Evolutionary conservation across 2,113 vertebrate genomes (phyloP).

Genomic region (Hippotragus niger): DNA sequence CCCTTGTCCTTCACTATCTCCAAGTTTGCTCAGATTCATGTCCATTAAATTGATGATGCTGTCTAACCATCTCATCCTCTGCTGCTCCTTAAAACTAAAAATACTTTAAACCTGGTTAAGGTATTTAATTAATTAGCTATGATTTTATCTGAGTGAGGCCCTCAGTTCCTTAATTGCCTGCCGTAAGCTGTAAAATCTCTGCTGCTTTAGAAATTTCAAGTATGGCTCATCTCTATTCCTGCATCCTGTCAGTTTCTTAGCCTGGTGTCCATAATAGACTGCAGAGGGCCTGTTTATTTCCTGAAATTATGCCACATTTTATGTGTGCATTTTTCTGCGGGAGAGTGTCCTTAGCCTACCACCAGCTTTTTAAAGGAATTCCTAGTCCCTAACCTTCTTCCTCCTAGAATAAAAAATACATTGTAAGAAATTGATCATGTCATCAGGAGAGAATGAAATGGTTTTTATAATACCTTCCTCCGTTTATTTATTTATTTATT

Average conservation of each 20-base stretch:
- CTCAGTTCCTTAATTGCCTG: neutral
- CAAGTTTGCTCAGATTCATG: neutral
- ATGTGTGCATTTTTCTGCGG: neutral
- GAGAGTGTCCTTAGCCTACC: neutral
- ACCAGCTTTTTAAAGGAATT: neutral
- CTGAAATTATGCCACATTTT: neutral
- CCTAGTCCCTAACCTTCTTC: neutral
- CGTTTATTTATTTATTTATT: neutral
- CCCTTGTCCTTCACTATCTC: neutral
- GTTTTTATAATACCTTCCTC: neutral
- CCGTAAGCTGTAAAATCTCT: neutral
- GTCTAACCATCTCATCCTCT: neutral
- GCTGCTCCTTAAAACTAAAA: neutral
- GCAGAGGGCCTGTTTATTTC: neutral
- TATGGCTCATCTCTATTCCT: neutral
- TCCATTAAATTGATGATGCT: neutral
- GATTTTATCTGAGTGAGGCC: neutral
- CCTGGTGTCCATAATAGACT: neutral
- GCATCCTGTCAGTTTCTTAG: neutral
- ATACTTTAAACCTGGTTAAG: neutral
- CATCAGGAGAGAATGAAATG: neutral
- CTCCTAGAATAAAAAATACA: neutral
- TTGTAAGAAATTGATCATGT: neutral
- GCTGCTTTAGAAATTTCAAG: neutral
- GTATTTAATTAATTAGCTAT: neutral